These are phyloP conservation scores for Rotaria sp. DNA, from an alignment of 2,888 invertebrate species.

Conservation along the genomic window DNA sequence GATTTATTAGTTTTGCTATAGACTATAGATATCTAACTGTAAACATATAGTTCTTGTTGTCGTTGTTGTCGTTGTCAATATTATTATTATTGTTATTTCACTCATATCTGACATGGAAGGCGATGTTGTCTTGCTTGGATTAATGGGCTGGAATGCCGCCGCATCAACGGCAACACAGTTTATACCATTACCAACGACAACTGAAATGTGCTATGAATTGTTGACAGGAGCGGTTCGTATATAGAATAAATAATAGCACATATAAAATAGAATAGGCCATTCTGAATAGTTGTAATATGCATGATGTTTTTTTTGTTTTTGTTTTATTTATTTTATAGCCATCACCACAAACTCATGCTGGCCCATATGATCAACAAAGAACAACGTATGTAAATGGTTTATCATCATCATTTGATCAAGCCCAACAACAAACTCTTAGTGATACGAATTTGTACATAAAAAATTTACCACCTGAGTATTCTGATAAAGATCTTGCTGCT, in stretches of 20 bases:
- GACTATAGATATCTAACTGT: conserved; percentile 12
- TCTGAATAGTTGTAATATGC: background rate
- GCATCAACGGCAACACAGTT: background rate
- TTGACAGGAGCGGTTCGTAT: conserved; percentile 22
- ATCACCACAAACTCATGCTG: background rate
- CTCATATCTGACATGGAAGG: background rate
- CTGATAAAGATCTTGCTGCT: conserved; percentile 6
- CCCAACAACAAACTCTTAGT: background rate
- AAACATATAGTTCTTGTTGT: background rate
- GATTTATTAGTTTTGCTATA: background rate
- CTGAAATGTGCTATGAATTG: conserved; percentile 5
- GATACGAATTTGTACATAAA: conserved; percentile 28
- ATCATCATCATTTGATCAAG: background rate
- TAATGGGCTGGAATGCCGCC: conserved; percentile 26
- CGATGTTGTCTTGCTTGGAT: conserved; percentile 27
- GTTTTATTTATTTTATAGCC: background rate
- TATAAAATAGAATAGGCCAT: background rate
- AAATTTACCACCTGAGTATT: conserved; percentile 26
- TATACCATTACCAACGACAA: conserved; percentile 10
- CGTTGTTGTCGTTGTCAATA: background rate
- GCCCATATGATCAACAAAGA: background rate
- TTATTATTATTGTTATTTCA: background rate
- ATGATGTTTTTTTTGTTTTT: background rate
- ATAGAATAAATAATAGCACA: background rate
- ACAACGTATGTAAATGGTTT: background rate